A percentile compares a stretch with the other conserved stretches of the same genome.
These are phyloP conservation scores for Glandiceps talaboti DNA, from an alignment of 53 echinoderm and acorn worm genomes.

Conservation along the genomic window DNA sequence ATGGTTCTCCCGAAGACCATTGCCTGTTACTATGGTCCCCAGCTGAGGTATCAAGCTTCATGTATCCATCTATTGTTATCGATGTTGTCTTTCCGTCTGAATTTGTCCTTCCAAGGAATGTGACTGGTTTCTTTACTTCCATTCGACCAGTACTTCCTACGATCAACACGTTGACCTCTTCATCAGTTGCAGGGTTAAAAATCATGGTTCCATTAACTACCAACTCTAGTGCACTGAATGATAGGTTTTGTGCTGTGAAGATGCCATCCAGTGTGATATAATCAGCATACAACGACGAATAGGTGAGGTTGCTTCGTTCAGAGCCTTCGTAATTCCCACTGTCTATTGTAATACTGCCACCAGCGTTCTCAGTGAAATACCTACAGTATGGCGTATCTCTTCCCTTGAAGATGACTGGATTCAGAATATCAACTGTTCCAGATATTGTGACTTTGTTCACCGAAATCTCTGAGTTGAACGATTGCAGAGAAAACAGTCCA, in stretches of 20 bases:
- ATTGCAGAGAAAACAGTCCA: slow-evolving; percentile 32
- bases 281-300: slow-evolving; percentile 21
- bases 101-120: slow-evolving; percentile 24
- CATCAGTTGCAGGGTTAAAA: slow-evolving; percentile 35
- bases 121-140: slow-evolving; percentile 17
- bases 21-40: slow-evolving; percentile 17
- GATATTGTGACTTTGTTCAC: not conserved
- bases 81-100: slow-evolving; percentile 9
- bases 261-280: slow-evolving; percentile 24
- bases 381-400: slow-evolving; percentile 12
- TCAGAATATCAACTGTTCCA: slow-evolving; percentile 35
- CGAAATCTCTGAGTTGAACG: slow-evolving; percentile 1
- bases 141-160: slow-evolving; percentile 25
- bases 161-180: slow-evolving; percentile 19
- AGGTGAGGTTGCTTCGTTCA: slow-evolving; percentile 16
- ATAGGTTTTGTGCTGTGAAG: slow-evolving; percentile 25
- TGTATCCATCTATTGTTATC: slow-evolving; percentile 26
- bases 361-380: slow-evolving; percentile 19
- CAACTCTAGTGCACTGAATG: slow-evolving; percentile 18
- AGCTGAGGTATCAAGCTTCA: slow-evolving; percentile 24
- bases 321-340: slow-evolving; percentile 23
- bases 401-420: slow-evolving; percentile 46
- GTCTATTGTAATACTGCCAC: slow-evolving; percentile 35
- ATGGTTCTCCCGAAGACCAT: slow-evolving; percentile 31
- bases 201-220: slow-evolving; percentile 31